A percentile compares a stretch with the other conserved stretches of the same genome.
Evolutionary conservation across 2,113 vertebrate species (phyloP).

Genomic region (Axis porcinus): DNA sequence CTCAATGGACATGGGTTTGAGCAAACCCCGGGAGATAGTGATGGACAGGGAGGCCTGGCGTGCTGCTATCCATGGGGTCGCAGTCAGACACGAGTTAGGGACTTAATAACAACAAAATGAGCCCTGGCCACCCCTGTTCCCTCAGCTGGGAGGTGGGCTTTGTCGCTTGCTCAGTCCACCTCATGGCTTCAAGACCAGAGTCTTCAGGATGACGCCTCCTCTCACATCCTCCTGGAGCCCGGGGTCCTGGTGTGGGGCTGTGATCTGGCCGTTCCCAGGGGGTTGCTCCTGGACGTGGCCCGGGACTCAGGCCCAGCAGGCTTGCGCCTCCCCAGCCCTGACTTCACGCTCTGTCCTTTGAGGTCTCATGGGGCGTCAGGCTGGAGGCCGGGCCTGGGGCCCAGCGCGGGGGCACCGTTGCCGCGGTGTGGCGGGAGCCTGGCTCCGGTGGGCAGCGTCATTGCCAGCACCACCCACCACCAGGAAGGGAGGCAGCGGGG

Average conservation of each 20-base stretch:
- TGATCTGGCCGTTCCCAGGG: not conserved
- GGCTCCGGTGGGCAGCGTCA: accelerated
- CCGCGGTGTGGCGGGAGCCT: accelerated
- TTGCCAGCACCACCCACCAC: not conserved
- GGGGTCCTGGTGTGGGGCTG: not conserved
- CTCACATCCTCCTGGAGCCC: not conserved
- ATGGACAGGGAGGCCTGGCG: not conserved
- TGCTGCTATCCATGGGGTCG: not conserved
- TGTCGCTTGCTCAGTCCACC: accelerated
- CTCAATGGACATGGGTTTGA: not conserved
- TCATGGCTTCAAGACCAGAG: not conserved
- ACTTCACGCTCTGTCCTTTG: accelerated
- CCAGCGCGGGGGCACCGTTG: accelerated
- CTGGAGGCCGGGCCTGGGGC: accelerated
- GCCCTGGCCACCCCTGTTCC: not conserved
- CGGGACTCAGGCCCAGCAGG: not conserved
- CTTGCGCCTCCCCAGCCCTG: accelerated
- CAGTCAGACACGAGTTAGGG: not conserved
- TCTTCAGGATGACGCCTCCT: not conserved
- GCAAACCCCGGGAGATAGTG: not conserved
- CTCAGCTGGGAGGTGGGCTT: accelerated
- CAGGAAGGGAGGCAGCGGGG: not conserved
- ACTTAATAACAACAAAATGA: accelerated
- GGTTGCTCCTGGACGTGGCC: not conserved
- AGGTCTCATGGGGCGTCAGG: accelerated